phyloP scores from a whole-genome alignment of 2,888 invertebrate genomes.

The Plusia festucae region DNA sequence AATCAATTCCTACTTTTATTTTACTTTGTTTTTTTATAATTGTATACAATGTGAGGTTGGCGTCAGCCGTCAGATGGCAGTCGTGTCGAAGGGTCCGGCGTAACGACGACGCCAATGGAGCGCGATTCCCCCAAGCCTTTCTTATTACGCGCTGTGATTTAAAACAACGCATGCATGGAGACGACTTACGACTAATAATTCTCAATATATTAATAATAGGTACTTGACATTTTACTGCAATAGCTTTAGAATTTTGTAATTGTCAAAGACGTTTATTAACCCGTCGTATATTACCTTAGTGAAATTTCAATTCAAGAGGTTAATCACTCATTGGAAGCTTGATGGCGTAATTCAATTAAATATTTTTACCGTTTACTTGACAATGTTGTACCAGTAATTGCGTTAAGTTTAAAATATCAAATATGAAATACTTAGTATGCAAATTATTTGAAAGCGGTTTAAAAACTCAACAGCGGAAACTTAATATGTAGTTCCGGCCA shows the following conservation, averaged over 20 bases:
- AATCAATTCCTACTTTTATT: slow-evolving; percentile 14
- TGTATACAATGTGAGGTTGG: slow-evolving; percentile 17
- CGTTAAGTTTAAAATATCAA: too few relatives aligned
- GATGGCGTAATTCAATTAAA: not conserved
- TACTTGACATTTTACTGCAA: not conserved
- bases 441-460: not conserved
- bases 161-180: slow-evolving; percentile 67
- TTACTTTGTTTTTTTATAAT: not conserved
- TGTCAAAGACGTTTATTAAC: not conserved
- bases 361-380: too few relatives aligned
- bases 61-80: slow-evolving; percentile 69
- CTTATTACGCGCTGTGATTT: slow-evolving; percentile 85
- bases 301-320: not conserved
- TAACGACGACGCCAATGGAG: slow-evolving; percentile 85
- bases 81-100: slow-evolving; percentile 70
- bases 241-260: not conserved
- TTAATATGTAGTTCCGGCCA: slow-evolving; percentile 21
- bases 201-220: not conserved
- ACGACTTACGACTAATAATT: slow-evolving; percentile 17
- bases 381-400: too few relatives aligned
- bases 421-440: not conserved
- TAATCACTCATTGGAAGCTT: not conserved
- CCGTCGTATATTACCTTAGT: not conserved
- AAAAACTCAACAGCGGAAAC: slow-evolving; percentile 9
- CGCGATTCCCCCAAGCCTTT: slow-evolving; percentile 85